Evolutionary conservation across 2,113 vertebrate species (phyloP).

Genomic region (Loxodonta africana): DNA sequence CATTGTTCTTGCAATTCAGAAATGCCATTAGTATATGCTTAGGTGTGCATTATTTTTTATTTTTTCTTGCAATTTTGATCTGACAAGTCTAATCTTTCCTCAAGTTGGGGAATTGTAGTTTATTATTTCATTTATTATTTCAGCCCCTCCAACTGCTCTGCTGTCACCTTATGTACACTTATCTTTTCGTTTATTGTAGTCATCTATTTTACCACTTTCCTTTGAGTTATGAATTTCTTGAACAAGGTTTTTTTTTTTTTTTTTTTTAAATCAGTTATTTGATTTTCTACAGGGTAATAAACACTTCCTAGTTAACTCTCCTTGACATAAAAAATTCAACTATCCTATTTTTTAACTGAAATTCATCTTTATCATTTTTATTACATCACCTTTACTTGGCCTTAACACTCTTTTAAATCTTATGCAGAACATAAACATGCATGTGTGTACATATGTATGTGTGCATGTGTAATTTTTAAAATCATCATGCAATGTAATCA

Average conservation of each 20-base stretch:
- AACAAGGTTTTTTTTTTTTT: not conserved
- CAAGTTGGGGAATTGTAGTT: not conserved
- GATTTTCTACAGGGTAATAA: not conserved
- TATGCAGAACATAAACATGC: not conserved
- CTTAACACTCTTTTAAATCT: not conserved
- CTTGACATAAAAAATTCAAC: not conserved
- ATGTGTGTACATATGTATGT: not conserved
- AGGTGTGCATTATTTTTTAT: not conserved
- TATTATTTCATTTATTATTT: slow-evolving; percentile 13
- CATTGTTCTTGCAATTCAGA: slow-evolving; percentile 21
- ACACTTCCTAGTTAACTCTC: not conserved
- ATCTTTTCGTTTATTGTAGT: not conserved
- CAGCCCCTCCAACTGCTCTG: not conserved
- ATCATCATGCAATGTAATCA: not conserved
- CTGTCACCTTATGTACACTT: not conserved
- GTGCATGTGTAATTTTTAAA: not conserved
- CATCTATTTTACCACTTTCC: not conserved
- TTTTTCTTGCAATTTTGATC: slow-evolving; percentile 39
- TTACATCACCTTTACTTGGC: not conserved
- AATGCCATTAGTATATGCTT: not conserved
- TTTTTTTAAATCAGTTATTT: slow-evolving; percentile 3
- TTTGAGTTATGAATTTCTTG: not conserved
- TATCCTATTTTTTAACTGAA: not conserved
- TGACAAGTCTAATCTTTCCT: slow-evolving; percentile 14
- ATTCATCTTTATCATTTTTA: not conserved